phyloP scores from a whole-genome alignment of 2,797 vertebrate genomes.

The Moxostoma hubbsi region DNA sequence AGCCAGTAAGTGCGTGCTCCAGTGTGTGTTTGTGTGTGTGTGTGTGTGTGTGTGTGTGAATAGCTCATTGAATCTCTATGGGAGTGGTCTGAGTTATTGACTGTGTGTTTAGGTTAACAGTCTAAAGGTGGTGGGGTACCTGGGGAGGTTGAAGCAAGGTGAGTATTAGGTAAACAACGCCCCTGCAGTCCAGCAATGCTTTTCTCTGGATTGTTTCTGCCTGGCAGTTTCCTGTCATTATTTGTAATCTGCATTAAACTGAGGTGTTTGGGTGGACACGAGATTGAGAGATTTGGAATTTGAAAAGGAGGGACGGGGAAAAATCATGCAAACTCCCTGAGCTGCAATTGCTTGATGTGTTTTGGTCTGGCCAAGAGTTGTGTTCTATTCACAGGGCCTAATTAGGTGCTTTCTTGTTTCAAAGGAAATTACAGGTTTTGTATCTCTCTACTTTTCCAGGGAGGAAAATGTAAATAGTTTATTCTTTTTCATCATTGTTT shows the following conservation, averaged over 20 bases:
- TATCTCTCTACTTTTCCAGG: constrained; percentile 63
- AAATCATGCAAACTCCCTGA: constrained; percentile 43
- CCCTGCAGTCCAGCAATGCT: constrained; percentile 47
- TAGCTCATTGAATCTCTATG: constrained; percentile 19
- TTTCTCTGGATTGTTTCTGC: constrained; percentile 58
- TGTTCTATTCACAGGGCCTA: constrained; percentile 69
- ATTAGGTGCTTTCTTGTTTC: constrained; percentile 76
- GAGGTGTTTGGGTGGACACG: constrained; percentile 58
- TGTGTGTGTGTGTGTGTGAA: constrained; percentile 56
- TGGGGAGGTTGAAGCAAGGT: constrained; percentile 68
- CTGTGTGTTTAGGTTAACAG: constrained; percentile 58
- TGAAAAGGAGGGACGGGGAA: constrained; percentile 49
- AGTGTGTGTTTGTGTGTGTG: constrained; percentile 55
- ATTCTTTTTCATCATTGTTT: constrained; percentile 68
- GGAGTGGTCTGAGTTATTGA: constrained; percentile 56
- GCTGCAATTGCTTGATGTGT: constrained; percentile 66
- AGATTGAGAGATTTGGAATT: constrained; percentile 64
- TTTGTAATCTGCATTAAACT: constrained; percentile 62
- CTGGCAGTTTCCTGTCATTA: constrained; percentile 60
- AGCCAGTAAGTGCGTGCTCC: constrained; percentile 70
- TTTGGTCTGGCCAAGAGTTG: constrained; percentile 62
- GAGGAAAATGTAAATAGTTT: constrained; percentile 68
- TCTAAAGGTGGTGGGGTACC: constrained; percentile 78
- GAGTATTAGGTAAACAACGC: constrained; percentile 77
- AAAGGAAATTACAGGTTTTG: constrained; percentile 71